Evolutionary conservation across 23 tunicate species (phyloP).

Genomic region (Aplidium turbinatum): DNA sequence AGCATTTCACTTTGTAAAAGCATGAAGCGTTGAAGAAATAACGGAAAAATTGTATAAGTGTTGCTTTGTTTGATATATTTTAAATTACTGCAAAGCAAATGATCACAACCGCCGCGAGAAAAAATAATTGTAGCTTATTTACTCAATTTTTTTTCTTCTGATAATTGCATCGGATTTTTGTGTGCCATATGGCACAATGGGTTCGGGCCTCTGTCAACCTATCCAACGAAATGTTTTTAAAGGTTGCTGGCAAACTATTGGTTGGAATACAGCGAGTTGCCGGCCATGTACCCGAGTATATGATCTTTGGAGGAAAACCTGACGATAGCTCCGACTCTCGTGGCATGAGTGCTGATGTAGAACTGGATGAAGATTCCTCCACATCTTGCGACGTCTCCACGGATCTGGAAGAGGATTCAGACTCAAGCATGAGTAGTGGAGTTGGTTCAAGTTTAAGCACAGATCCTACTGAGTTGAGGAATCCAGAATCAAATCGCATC

Average conservation of each 20-base stretch:
- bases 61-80: too few relatives aligned
- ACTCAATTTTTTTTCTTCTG: too few relatives aligned
- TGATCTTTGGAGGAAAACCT: neutral
- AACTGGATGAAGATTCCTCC: neutral
- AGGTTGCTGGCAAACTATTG: constrained; percentile 80
- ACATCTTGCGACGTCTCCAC: neutral
- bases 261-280: constrained; percentile 58
- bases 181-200: too few relatives aligned
- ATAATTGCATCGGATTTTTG: too few relatives aligned
- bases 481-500: neutral
- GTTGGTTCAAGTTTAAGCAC: constrained; percentile 72
- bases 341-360: too few relatives aligned
- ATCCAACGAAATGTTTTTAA: neutral
- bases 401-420: neutral
- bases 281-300: constrained; percentile 29
- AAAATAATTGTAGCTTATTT: too few relatives aligned
- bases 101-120: too few relatives aligned
- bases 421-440: constrained; percentile 61
- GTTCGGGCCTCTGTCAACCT: too few relatives aligned
- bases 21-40: too few relatives aligned
- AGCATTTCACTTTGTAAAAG: too few relatives aligned
- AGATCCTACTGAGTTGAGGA: constrained; percentile 35
- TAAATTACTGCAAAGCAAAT: too few relatives aligned
- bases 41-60: too few relatives aligned
- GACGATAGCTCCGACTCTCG: neutral